phyloP scores from a whole-genome alignment of 2,113 vertebrate species.

The Empidonax alnorum region DNA sequence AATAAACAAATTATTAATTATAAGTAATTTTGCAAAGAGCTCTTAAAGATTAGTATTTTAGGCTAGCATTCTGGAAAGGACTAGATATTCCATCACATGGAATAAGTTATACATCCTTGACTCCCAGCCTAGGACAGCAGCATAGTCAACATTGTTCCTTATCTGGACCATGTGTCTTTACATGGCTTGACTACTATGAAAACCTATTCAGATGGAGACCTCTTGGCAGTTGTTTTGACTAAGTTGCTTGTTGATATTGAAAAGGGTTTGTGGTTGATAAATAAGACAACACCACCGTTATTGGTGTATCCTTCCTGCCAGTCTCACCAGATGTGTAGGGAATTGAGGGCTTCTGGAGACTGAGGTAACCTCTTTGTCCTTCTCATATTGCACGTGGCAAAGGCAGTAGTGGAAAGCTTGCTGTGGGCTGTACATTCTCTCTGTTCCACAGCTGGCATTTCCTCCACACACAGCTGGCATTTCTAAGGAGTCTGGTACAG shows the following conservation, averaged over 20 bases:
- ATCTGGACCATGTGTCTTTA: not conserved
- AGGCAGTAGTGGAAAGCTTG: not conserved
- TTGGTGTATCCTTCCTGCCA: not conserved
- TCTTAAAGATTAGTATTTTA: not conserved
- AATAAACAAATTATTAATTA: conserved; percentile 9
- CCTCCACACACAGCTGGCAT: not conserved
- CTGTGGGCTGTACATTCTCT: not conserved
- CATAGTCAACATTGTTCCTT: not conserved
- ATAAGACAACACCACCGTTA: not conserved
- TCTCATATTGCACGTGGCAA: not conserved
- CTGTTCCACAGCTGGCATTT: not conserved
- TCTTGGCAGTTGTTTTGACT: not conserved
- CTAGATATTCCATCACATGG: not conserved
- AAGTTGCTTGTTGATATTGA: not conserved
- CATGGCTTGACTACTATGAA: not conserved
- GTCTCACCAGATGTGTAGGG: not conserved
- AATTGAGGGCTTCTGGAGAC: not conserved
- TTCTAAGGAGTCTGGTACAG: not conserved
- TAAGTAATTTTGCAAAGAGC: not conserved
- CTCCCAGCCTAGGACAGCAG: not conserved
- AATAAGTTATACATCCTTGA: not conserved
- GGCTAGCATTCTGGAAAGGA: not conserved
- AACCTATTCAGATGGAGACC: not conserved
- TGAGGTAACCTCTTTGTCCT: not conserved
- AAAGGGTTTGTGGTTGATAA: not conserved